A percentile compares a stretch with the other conserved stretches of the same genome.
Conservation (phyloP, 1,140 invertebrate genomes). For the Cardiocondyla obscurior region DNA sequence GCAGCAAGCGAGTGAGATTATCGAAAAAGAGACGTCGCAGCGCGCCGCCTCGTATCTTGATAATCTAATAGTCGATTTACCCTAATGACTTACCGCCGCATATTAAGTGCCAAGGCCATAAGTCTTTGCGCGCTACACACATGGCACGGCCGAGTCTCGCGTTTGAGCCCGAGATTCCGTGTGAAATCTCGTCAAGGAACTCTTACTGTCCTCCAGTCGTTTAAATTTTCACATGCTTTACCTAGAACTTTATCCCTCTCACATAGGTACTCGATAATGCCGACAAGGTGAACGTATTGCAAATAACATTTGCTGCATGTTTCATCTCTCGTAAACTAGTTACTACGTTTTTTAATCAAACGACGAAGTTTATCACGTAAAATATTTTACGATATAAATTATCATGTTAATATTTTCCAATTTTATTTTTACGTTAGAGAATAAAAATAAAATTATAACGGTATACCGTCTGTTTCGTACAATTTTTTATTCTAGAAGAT, state of each 20-base stretch:
- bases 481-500: neutral
- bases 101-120: conserved; percentile 57
- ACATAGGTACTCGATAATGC: neutral
- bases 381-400: neutral
- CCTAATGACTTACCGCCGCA: conserved; percentile 53
- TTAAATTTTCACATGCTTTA: conserved; percentile 49
- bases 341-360: neutral
- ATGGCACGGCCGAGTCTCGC: neutral
- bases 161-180: neutral
- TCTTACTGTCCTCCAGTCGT: neutral
- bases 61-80: conserved; percentile 58
- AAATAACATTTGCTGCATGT: conserved; percentile 23
- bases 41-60: conserved; percentile 43
- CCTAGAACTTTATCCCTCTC: conserved; percentile 20
- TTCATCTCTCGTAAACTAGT: neutral
- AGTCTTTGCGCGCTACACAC: conserved; percentile 33
- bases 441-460: neutral
- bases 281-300: neutral
- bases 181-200: conserved; percentile 46
- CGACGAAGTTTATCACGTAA: neutral
- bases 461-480: no score
- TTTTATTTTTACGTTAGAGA: neutral
- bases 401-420: neutral
- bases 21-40: conserved; percentile 52
- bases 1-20: conserved; percentile 5